phyloP scores from a whole-genome alignment of 2,113 vertebrate genomes.

The Cichladusa arquata region DNA sequence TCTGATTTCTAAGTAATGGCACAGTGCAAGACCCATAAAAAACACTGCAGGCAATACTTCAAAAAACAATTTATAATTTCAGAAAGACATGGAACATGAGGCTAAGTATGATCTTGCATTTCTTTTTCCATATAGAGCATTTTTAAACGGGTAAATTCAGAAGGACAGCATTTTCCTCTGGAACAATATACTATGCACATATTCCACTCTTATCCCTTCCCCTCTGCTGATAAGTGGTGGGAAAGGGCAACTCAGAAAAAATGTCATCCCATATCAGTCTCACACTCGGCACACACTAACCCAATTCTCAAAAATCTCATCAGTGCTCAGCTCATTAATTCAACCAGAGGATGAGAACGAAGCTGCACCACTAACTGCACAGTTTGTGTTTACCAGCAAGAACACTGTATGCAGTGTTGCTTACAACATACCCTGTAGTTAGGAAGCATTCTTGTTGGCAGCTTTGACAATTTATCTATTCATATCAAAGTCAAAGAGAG shows the following conservation, averaged over 20 bases:
- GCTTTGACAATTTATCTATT: constrained; percentile 74
- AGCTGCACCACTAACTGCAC: constrained; percentile 28
- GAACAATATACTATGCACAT: background rate
- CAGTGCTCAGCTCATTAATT: constrained; percentile 64
- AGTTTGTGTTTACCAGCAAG: constrained; percentile 66
- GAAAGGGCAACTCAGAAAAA: constrained; percentile 67
- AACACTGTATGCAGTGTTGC: constrained; percentile 70
- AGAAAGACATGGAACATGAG: background rate
- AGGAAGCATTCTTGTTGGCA: constrained; percentile 60
- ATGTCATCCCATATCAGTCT: constrained; percentile 47
- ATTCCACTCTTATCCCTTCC: constrained; percentile 19
- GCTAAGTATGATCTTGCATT: background rate
- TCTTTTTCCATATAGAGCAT: background rate
- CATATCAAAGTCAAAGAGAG: constrained; percentile 60
- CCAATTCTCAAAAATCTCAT: constrained; percentile 54
- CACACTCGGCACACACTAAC: constrained; percentile 55
- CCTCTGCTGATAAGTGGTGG: constrained; percentile 50
- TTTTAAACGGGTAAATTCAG: background rate
- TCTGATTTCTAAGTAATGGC: background rate
- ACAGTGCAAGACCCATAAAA: background rate
- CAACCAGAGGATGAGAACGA: constrained; percentile 57
- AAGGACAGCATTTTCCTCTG: background rate
- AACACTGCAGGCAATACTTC: background rate
- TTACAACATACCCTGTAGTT: constrained; percentile 37
- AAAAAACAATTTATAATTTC: background rate